phyloP scores from a whole-genome alignment of 2,797 vertebrate species.

The Falco peregrinus region DNA sequence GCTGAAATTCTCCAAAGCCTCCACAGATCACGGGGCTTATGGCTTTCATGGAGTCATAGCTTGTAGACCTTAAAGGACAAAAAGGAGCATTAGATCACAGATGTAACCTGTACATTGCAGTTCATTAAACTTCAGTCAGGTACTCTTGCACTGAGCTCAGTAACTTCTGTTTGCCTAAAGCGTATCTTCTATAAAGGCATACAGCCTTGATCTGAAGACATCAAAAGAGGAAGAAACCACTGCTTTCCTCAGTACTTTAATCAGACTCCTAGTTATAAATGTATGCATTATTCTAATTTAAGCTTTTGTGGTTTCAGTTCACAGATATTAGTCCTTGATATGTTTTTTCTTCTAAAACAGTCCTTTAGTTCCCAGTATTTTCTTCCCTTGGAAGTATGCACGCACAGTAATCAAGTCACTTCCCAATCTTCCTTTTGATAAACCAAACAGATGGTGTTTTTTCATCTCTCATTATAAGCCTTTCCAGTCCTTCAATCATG shows the following conservation, averaged over 20 bases:
- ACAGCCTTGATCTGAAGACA: background rate
- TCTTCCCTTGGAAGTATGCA: background rate
- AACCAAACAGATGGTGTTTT: background rate
- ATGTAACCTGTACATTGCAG: background rate
- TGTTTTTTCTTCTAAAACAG: background rate
- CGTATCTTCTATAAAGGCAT: background rate
- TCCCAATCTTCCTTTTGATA: background rate
- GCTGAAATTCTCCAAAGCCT: slow-evolving; percentile 19
- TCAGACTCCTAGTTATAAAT: background rate
- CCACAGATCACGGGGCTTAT: background rate
- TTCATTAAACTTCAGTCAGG: background rate
- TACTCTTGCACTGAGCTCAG: background rate
- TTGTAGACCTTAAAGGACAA: background rate
- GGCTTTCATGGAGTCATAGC: background rate
- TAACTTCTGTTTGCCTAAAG: background rate
- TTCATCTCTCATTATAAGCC: background rate
- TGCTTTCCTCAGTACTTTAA: background rate
- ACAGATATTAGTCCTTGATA: background rate
- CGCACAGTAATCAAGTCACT: background rate
- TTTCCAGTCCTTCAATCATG: background rate
- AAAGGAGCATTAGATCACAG: background rate
- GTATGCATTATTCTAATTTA: background rate
- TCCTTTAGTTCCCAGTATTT: background rate
- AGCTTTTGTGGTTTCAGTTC: background rate
- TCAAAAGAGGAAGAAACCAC: background rate